Base-by-base conservation (phyloP, 2,888 invertebrate species). In the Troides helena region DNA sequence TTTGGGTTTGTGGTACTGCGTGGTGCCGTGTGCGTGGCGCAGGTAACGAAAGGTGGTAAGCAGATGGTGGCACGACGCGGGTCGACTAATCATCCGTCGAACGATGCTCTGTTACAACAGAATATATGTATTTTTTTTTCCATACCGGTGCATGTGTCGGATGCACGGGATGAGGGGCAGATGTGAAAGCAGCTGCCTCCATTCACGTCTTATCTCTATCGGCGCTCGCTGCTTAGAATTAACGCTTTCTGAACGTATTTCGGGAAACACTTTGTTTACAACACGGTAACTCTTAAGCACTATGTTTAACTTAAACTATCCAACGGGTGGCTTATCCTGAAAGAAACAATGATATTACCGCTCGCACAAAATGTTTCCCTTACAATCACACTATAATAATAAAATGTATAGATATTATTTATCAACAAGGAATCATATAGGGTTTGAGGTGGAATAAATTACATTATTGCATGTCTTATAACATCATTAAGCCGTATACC, bases 121-220 rank as follows among this genome's bases (percentile, higher is more conserved):
- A 25, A 23, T 56, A 62, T 65, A 30, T 70, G 10, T 39, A 39
- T 72, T 73, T 79, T 78, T 21, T 21, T 80, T 78, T 77, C 75
- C 71, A 66, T 65, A 64, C 69, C 70, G 62, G 66, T 70, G 82
- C 81, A 70, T 72, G 70, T 70, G 70, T 69, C 56, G 74, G 74
- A 69, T 76, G 79, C 75, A 73, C 76, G 79, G 82, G 82, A 83
- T 81, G 80, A 80, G 79, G 80, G 83, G 85, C 91, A 91, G 91
- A 90, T 91, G 91, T 81, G 79, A 79, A 74, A 77, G 84, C 91
- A 92, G 89, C 92, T 91, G 92, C 83, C 82, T 78, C 71, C 74
- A 72, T 71, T 73, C 74, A 76, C 81, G 75, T 81, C 84, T 85
- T 88, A 87, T 88, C 83, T 87, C 80, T 80, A 81, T 82, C 79